phyloP scores from a whole-genome alignment of 2,113 vertebrate species.

The Sylvicapra grimmia region DNA sequence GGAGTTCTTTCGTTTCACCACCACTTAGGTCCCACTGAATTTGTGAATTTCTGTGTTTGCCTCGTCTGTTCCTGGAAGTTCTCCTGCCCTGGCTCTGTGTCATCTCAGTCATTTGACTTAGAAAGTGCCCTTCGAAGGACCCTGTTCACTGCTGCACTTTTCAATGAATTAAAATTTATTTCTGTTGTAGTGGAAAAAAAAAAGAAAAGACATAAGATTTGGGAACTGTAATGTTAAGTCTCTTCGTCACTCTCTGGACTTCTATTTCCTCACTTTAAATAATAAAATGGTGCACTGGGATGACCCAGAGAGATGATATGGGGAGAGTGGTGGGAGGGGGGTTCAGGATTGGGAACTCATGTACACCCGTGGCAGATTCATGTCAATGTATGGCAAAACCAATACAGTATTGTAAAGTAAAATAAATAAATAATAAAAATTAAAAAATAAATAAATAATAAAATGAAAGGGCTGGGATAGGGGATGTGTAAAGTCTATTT shows the following conservation, averaged over 20 bases:
- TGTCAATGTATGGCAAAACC: no score
- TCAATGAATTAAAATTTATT: conserved; percentile 74
- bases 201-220: neutral
- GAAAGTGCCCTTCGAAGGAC: conserved; percentile 84
- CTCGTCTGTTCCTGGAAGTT: neutral
- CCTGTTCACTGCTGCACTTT: conserved; percentile 88
- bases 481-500: neutral
- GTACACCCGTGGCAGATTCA: no score
- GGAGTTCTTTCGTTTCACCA: neutral
- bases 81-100: conserved; percentile 48
- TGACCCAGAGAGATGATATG: no score
- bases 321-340: no score
- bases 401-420: no score
- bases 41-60: neutral
- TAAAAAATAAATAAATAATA: no score
- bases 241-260: neutral
- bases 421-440: no score
- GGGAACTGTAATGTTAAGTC: neutral
- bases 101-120: conserved; percentile 64
- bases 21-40: neutral
- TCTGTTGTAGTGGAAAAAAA: conserved; percentile 58
- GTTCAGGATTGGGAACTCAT: no score
- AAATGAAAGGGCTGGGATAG: neutral
- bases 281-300: no score
- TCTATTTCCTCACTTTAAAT: neutral